Base-by-base conservation (phyloP, 2,113 vertebrate species). In the Rostratula benghalensis region DNA sequence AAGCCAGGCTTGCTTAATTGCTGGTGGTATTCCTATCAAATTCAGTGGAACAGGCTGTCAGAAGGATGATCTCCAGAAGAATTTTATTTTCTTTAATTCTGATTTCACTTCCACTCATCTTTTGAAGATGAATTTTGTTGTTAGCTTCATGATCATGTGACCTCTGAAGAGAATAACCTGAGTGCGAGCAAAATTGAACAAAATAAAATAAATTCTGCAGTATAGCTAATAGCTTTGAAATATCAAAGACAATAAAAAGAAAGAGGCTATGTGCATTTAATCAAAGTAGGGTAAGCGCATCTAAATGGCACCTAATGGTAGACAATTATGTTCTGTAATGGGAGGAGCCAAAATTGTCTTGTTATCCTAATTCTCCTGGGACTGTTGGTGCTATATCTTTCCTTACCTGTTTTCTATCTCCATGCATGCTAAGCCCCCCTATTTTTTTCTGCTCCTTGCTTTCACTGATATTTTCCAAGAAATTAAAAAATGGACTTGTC, bases 1-100 rank as follows among this genome's bases (percentile, higher is more conserved):
- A 86, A 90, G 56, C 60, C 27, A 84, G 68, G 24, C 35, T 94
- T 86, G 24, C n/a, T 82, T 93, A 24, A 79, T 77, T 95, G 94
- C 48, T 59, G 80, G 19, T 25, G 33, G 6, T 79, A 63, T 79
- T 89, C 45, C 70, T 69, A 7, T 76, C 14, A 92, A 75, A 83
- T 73, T 95, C 53, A 61, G 22, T 12, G 7, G 71, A 45, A 37
- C 41, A 65, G n/a, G 8, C 28, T 90, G 53, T 70, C 53, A 6
- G 3, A 22, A 69, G 37, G 39, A 73, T 76, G 39, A 30, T 85
- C 35, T 89, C 46, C 64, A 75, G 27, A 83, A 89, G 4, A 6
- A 10, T 13, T 27, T 48, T 67, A 59, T 59, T 30, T 57, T 39
- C 43, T 89, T 87, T 76, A 30, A 65, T 65, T 81, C 11, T 48